These are phyloP conservation scores for Drosophila mayri DNA, from an alignment of 1,140 invertebrate species.

Conservation along the genomic window DNA sequence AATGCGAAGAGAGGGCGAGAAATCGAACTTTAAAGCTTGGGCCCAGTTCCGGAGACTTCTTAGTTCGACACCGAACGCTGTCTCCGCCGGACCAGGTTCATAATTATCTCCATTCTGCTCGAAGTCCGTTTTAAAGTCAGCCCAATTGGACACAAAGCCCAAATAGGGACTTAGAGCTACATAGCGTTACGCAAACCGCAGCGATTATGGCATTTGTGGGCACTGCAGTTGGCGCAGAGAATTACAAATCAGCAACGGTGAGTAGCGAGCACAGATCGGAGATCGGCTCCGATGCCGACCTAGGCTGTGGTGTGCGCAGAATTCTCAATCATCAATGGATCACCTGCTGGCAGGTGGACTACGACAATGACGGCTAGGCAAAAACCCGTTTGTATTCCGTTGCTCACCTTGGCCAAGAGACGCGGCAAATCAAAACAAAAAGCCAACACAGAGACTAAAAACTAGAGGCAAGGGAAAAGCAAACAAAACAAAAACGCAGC, in stretches of 20 bases:
- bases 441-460: slow-evolving; percentile 13
- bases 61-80: slow-evolving; percentile 45
- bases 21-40: slow-evolving; percentile 53
- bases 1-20: slow-evolving; percentile 15
- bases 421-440: slow-evolving; percentile 45
- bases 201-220: slow-evolving; percentile 23
- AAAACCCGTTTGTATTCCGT: slow-evolving; percentile 49
- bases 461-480: not conserved
- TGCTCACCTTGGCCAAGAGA: slow-evolving; percentile 64
- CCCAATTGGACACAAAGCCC: not conserved
- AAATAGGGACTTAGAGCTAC: not conserved
- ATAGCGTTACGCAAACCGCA: slow-evolving; percentile 31
- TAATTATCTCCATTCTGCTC: slow-evolving; percentile 2
- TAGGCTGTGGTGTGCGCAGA: slow-evolving; percentile 39
- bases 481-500: slow-evolving; percentile 29
- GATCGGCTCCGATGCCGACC: slow-evolving; percentile 6
- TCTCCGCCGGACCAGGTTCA: slow-evolving; percentile 7
- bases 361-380: not conserved
- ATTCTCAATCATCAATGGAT: slow-evolving; percentile 51
- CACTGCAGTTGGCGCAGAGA: slow-evolving; percentile 22
- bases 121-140: not conserved
- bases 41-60: slow-evolving; percentile 19
- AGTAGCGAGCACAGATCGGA: slow-evolving; percentile 4
- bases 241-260: slow-evolving; percentile 39
- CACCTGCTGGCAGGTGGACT: not conserved